These are phyloP conservation scores for Thaumetopoea pityocampa DNA, from an alignment of 1,140 invertebrate genomes.

Conservation along the genomic window DNA sequence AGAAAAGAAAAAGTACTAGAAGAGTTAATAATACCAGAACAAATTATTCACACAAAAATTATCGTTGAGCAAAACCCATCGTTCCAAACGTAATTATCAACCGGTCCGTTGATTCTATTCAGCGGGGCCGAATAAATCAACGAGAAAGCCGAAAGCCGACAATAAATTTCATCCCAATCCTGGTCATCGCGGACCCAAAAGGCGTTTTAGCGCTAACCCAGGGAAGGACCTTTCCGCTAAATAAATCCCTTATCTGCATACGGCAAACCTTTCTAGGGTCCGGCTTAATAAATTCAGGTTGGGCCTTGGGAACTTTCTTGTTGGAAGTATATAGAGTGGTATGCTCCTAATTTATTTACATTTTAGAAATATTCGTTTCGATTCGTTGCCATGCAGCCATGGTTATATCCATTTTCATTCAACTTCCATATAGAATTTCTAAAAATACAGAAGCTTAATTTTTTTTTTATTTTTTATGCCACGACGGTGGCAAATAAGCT, in stretches of 20 bases:
- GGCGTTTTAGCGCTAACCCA: conserved; percentile 62
- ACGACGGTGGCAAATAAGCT: too few species aligned
- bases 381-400: too few species aligned
- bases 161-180: conserved; percentile 68
- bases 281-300: conserved; percentile 75
- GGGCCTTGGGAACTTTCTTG: conserved; percentile 61
- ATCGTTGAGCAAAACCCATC: conserved; percentile 11
- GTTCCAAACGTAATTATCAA: conserved; percentile 44
- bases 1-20: too few species aligned
- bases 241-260: conserved; percentile 76
- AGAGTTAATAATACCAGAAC: too few species aligned
- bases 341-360: too few species aligned
- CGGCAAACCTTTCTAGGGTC: conserved; percentile 74
- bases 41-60: conserved; percentile 11
- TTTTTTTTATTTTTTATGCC: too few species aligned
- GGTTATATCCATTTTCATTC: too few species aligned
- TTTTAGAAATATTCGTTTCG: too few species aligned
- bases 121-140: conserved; percentile 65
- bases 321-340: conserved; percentile 38
- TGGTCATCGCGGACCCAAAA: conserved; percentile 67
- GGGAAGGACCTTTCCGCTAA: conserved; percentile 73
- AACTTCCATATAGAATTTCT: too few species aligned
- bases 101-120: conserved; percentile 50
- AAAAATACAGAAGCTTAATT: too few species aligned
- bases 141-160: conserved; percentile 53